Base-by-base conservation (phyloP, 2,888 invertebrate species). In the Andrena marginata region DNA sequence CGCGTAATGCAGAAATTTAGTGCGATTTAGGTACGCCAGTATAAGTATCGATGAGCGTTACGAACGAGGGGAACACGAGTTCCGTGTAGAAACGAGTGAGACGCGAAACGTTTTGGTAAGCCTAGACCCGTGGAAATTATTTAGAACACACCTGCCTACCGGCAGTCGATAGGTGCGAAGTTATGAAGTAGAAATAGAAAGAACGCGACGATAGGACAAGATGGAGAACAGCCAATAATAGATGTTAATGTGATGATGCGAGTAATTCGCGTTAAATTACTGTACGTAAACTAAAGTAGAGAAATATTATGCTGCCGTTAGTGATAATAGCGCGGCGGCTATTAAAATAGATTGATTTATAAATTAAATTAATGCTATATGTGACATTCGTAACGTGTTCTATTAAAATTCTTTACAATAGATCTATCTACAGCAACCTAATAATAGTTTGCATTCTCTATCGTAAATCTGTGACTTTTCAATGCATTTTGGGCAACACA, bases 391-490 rank as follows among this genome's bases (percentile, higher is more conserved):
- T 87, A 87, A 84, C 75, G 84, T 82, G 77, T 75, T 85, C 83
- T 85, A 85, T 82, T 87, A 86, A 82, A 88, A 84, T 78, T 85
- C 42, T 42, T 85, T 71, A 79, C 76, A 90, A 89, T 89, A 78
- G 75, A 89, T 83, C 90, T 89, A 91, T 88, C 90, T 90, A 90
- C 87, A 85, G 85, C 81, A 83, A 89, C 76, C 85, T 85, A 87
- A 69, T 67, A 56, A 71, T 77, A 86, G 84, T 87, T 79, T 82
- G 78, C 83, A 81, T 85, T 80, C 87, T 51, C 56, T 69, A 87
- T 82, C 73, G 75, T 89, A 77, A 29, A 85, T 78, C 74, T 82
- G 84, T 84, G 87, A 80, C 87, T 72, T 77, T 81, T 87, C 82
- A 85, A 83, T 88, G 83, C 81, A 85, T 87, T 87, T 80, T 82